phyloP scores from a whole-genome alignment of 2,888 invertebrate species.

The Mythimna impura region DNA sequence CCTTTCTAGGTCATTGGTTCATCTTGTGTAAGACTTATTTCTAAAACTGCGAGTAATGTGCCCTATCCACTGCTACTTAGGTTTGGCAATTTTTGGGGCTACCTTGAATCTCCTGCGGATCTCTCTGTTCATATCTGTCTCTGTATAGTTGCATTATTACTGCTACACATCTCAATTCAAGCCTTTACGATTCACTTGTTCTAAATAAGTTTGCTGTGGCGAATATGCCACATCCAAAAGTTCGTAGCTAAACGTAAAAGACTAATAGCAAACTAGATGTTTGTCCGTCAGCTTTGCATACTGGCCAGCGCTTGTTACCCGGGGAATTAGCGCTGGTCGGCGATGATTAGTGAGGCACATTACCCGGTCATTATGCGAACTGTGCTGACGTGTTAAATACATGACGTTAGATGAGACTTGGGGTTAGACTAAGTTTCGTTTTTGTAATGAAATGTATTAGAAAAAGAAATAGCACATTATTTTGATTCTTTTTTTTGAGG shows the following conservation, averaged over 20 bases:
- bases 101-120: too few species aligned
- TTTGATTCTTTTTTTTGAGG: too few species aligned
- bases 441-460: neutral
- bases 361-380: conserved; percentile 45
- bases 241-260: conserved; percentile 67
- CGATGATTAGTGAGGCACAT: conserved; percentile 66
- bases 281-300: conserved; percentile 86
- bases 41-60: too few species aligned
- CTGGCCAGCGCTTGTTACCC: conserved; percentile 80
- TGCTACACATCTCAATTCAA: neutral
- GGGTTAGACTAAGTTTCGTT: neutral
- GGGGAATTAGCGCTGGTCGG: conserved; percentile 73
- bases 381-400: conserved; percentile 50
- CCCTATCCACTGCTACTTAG: too few species aligned
- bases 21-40: too few species aligned
- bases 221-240: conserved; percentile 64
- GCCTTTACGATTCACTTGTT: neutral
- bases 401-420: conserved; percentile 15
- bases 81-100: too few species aligned
- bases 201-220: too few species aligned
- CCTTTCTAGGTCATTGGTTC: too few species aligned
- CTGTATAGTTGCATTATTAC: too few species aligned
- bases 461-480: too few species aligned
- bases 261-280: conserved; percentile 84
- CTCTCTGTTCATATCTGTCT: too few species aligned